Percentiles rank a stretch among this genome's conserved stretches.
Conservation (phyloP, 1,140 invertebrate species). For the Heliothis virescens region DNA sequence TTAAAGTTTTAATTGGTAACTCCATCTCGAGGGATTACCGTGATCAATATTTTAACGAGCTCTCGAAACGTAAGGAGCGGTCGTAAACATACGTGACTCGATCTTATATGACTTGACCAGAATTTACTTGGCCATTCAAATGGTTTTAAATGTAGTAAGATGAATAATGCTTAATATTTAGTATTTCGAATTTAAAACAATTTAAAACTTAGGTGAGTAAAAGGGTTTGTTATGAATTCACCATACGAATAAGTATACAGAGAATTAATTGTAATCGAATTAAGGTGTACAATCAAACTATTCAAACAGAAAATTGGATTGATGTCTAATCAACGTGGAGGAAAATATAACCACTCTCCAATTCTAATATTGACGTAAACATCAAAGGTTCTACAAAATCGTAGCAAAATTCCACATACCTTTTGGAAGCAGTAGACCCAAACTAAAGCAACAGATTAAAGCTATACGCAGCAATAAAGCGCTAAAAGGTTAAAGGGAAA, state of each 20-base stretch:
- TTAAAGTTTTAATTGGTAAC: slow-evolving; percentile 30
- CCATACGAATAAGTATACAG: too few relatives aligned
- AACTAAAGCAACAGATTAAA: slow-evolving; percentile 54
- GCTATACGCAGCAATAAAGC: slow-evolving; percentile 50
- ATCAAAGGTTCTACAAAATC: slow-evolving; percentile 19
- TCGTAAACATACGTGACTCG: slow-evolving; percentile 22
- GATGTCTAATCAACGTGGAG: background rate
- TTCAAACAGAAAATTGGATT: too few relatives aligned
- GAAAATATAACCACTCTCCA: background rate
- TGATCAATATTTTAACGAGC: slow-evolving; percentile 40
- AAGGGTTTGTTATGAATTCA: background rate
- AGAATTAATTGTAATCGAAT: too few relatives aligned
- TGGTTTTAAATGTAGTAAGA: background rate
- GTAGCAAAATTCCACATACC: slow-evolving; percentile 31
- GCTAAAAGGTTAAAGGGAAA: slow-evolving; percentile 50
- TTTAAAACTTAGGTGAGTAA: background rate
- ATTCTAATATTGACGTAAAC: slow-evolving; percentile 13
- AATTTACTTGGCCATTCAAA: slow-evolving; percentile 4
- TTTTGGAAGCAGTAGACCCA: slow-evolving; percentile 25
- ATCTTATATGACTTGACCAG: slow-evolving; percentile 26
- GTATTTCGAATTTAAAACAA: too few relatives aligned
- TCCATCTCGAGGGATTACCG: slow-evolving; percentile 17
- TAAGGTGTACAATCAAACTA: too few relatives aligned
- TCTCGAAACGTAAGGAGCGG: background rate
- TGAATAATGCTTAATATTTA: too few relatives aligned